A percentile compares a stretch with the other conserved stretches of the same genome.
Evolutionary conservation across 2,888 invertebrate genomes (phyloP).

Genomic region (Apoda limacodes): DNA sequence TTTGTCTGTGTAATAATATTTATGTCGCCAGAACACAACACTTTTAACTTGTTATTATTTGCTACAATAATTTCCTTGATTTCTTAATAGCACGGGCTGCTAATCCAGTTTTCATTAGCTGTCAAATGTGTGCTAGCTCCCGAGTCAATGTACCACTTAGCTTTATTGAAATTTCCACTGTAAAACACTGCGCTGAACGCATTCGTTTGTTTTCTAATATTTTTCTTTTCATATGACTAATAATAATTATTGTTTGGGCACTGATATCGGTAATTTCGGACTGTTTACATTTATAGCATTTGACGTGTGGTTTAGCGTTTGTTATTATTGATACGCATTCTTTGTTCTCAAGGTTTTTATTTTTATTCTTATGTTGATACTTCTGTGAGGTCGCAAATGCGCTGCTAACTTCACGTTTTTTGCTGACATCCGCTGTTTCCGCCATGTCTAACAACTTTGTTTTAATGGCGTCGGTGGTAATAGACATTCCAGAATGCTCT

Average conservation of each 20-base stretch:
- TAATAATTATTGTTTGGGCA: conserved; percentile 8
- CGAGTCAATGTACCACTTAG: conserved; percentile 19
- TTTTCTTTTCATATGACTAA: neutral
- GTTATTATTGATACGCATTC: neutral
- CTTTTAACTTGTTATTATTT: conserved; percentile 8
- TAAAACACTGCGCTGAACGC: conserved; percentile 18
- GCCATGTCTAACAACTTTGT: conserved; percentile 7
- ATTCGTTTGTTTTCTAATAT: conserved; percentile 10
- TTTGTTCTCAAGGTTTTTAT: conserved; percentile 1
- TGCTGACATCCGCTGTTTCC: too few relatives aligned
- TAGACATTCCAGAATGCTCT: conserved; percentile 6
- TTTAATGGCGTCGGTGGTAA: conserved; percentile 11
- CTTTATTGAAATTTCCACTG: conserved; percentile 15
- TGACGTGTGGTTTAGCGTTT: conserved; percentile 5
- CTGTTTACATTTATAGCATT: conserved; percentile 17
- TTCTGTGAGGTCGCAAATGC: conserved; percentile 3
- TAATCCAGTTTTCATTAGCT: conserved; percentile 14
- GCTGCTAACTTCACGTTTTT: conserved; percentile 2
- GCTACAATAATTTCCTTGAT: conserved; percentile 13
- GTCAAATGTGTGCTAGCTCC: conserved; percentile 19
- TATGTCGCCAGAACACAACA: conserved; percentile 12
- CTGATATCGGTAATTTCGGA: conserved; percentile 9
- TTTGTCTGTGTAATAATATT: conserved; percentile 9
- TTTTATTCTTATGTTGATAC: conserved; percentile 1
- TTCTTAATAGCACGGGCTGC: neutral